These are phyloP conservation scores for Eucera pruinosa DNA, from an alignment of 2,888 invertebrate genomes.

Conservation along the genomic window DNA sequence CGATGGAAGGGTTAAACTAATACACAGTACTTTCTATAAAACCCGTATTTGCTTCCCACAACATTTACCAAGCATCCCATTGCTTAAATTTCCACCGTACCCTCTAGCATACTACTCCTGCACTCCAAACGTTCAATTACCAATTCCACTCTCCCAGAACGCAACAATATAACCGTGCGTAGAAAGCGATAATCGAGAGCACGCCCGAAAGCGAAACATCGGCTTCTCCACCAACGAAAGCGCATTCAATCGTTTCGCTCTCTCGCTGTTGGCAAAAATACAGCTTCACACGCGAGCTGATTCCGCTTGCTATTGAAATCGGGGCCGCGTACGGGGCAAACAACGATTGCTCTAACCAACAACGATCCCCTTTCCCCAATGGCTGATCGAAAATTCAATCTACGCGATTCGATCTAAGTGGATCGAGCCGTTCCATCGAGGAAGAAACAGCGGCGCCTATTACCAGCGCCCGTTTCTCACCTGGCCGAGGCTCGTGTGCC, in stretches of 20 bases:
- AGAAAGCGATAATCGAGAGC: slow-evolving; percentile 13
- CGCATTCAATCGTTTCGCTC: slow-evolving; percentile 27
- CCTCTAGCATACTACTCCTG: background rate
- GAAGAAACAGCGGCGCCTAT: slow-evolving; percentile 51
- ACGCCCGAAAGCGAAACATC: background rate
- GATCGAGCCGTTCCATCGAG: slow-evolving; percentile 42
- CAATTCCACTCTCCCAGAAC: slow-evolving; percentile 7
- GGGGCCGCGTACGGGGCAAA: slow-evolving; percentile 18
- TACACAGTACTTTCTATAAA: too few relatives aligned
- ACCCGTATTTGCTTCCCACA: too few relatives aligned
- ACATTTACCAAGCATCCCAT: too few relatives aligned
- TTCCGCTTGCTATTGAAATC: slow-evolving; percentile 49
- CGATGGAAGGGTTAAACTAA: too few relatives aligned
- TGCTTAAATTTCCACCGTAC: too few relatives aligned
- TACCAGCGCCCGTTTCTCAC: slow-evolving; percentile 66
- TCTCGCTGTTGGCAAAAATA: slow-evolving; percentile 13
- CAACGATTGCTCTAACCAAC: slow-evolving; percentile 9
- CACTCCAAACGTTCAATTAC: slow-evolving; percentile 9
- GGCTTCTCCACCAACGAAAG: slow-evolving; percentile 5
- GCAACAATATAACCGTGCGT: background rate
- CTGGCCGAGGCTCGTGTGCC: slow-evolving; percentile 51
- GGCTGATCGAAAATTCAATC: slow-evolving; percentile 66
- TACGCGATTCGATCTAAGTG: slow-evolving; percentile 55
- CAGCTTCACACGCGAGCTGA: slow-evolving; percentile 41
- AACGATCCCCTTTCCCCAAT: slow-evolving; percentile 17